Conservation (phyloP, 2,113 vertebrate genomes). For the Muntiacus muntjak region DNA sequence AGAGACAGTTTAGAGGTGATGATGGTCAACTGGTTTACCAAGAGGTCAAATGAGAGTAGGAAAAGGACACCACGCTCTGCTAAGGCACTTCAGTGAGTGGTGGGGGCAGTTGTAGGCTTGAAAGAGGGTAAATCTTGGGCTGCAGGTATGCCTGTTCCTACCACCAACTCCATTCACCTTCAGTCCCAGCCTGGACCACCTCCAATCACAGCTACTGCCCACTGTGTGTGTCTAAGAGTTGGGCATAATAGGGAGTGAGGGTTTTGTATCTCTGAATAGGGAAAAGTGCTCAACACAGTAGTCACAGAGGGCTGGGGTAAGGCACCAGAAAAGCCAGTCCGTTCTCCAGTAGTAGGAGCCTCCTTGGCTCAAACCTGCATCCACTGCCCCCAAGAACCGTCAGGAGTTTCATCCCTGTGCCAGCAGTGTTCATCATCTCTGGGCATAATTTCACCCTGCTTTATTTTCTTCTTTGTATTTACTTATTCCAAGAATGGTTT, state of each 20-base stretch:
- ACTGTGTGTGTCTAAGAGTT: background rate
- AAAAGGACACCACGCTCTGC: background rate
- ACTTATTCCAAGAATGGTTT: background rate
- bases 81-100: background rate
- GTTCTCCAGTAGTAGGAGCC: background rate
- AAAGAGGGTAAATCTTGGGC: background rate
- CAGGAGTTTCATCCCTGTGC: background rate
- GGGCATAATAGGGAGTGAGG: background rate
- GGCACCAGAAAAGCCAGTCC: background rate
- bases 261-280: background rate
- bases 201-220: background rate
- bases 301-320: background rate
- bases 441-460: background rate
- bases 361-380: background rate
- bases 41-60: background rate
- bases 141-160: background rate
- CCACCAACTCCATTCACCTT: background rate
- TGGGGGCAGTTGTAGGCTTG: background rate
- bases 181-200: background rate
- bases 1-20: background rate
- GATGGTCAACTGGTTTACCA: background rate
- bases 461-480: slow-evolving; percentile 31
- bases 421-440: background rate
- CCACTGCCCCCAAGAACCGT: background rate
- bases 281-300: background rate